Evolutionary conservation across 2,113 vertebrate genomes (phyloP), one percentile per base, ranked within the genome.

Genomic region (Ploceus nigricollis): DNA sequence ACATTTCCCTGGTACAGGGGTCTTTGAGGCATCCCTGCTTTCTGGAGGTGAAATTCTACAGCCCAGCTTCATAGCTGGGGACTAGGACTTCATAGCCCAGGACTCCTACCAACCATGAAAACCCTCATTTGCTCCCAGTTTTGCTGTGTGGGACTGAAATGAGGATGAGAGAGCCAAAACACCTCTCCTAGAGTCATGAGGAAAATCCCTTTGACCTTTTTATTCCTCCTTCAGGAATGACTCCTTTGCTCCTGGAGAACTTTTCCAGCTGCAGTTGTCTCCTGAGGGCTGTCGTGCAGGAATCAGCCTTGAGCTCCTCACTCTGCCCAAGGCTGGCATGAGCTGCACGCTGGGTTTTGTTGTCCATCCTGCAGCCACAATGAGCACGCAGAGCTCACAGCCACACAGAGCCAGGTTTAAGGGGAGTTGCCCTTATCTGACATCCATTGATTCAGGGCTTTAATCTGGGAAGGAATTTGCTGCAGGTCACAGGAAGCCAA

Each of bases 321-420:
- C 0, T 0, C 5, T 75, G 51, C 37, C 48, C 80, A 35, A 51
- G 51, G 51, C 35, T 81, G 70, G 7, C 56, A 35, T 0, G 7
- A 89, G 40, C 28, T 31, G 24, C 0, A 1, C 0, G 0, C n/a
- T 60, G 31, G 27, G 17, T 39, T 63, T 69, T 1, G 0, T 11
- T 18, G 27, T 51, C 63, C 69, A 30, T 61, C 39, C 58, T 40
- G 57, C 54, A 60, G 82, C 35, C 6, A 4, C 9, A 28, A 10
- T 2, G 7, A 72, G 45, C 1, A 0, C 10, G 45, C 72, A 94
- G 33, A 63, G 17, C 25, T 91, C 28, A 5, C n/a, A 56, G 44
- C 31, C 50, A 33, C 1, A 1, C 44, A 13, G 30, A 42, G 30
- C 23, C 1, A 1, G 35, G 56, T 75, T 70, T 60, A 60, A 71